Base-by-base conservation (phyloP, 1,140 invertebrate species). In the Stenopsyche tienmushanensis region DNA sequence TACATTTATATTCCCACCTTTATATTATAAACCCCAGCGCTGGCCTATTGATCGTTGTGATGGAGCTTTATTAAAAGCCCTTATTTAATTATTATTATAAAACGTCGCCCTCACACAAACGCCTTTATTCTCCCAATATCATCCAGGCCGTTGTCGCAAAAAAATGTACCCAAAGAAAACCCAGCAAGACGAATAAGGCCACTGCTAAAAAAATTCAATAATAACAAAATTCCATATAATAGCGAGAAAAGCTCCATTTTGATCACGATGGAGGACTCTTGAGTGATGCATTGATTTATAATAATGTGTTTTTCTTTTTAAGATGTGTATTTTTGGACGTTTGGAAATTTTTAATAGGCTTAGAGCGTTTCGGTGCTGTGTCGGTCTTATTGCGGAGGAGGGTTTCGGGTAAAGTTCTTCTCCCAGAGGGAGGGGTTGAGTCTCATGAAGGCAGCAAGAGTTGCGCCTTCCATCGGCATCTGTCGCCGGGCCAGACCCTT, bases 401-500 rank as follows among this genome's bases (percentile, higher is more conserved):
- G 49, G 13, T 5, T 5, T 7, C 2, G 49, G 9, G 49, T 20
- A 21, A 9, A 21, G 23, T 39, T 39, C 29, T 5, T n/a, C n/a
- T n/a, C n/a, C n/a, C n/a, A n/a, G n/a, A n/a, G n/a, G n/a, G 23
- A 53, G 26, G 26, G 34, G 18, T 21, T 57, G 55, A n/a, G 52
- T 55, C 39, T n/a, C n/a, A n/a, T n/a, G 54, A 15, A 52, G 44
- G 54, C 53, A 25, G 47, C 64, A 60, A 62, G 52, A 66, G 58
- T 66, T 65, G 29, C 64, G 45, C 64, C 29, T 57, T 60, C 57
- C 44, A 58, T 59, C 57, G 59, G 67, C 67, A 69, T 69, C 67
- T 69, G 67, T 66, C 67, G 55, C 45, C 53, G 29, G 50, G 15
- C 25, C 44, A 18, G 57, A 54, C 67, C 60, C 64, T 69, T 69